phyloP scores from a whole-genome alignment of 2,797 vertebrate species.

The Miichthys miiuy region DNA sequence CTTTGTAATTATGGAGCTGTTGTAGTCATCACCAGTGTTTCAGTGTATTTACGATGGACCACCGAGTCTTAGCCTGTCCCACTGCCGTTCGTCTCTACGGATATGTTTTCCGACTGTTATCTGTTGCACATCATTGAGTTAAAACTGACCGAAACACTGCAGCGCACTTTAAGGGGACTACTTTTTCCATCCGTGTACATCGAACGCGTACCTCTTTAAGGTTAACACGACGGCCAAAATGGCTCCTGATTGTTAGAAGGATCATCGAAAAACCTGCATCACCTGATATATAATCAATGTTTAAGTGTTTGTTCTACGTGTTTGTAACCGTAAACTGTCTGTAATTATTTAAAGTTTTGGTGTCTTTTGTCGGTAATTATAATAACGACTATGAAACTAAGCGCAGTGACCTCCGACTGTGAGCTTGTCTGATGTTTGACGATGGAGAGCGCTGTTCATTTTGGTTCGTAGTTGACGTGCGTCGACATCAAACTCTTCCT shows the following conservation, averaged over 20 bases:
- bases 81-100: conserved; percentile 49
- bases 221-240: conserved; percentile 41
- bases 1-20: conserved; percentile 59
- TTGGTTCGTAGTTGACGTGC: conserved; percentile 54
- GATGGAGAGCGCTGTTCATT: conserved; percentile 33
- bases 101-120: conserved; percentile 67
- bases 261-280: conserved; percentile 38
- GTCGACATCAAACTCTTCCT: conserved; percentile 60
- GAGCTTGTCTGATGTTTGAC: neutral
- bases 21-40: conserved; percentile 62
- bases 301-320: conserved; percentile 65
- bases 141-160: conserved; percentile 63
- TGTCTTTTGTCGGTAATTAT: conserved; percentile 70
- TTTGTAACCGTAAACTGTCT: conserved; percentile 70
- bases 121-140: conserved; percentile 58
- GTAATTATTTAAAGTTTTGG: conserved; percentile 72
- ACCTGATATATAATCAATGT: conserved; percentile 74
- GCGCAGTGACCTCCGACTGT: conserved; percentile 45
- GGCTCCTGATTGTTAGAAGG: conserved; percentile 61
- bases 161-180: conserved; percentile 67
- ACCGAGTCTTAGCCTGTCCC: conserved; percentile 51
- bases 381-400: conserved; percentile 60
- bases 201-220: conserved; percentile 37
- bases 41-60: conserved; percentile 50
- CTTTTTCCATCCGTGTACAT: conserved; percentile 4